Evolutionary conservation across 2,888 invertebrate genomes (phyloP), one percentile per base, ranked within the genome.

Genomic region (Drosophila paramelanica): DNA sequence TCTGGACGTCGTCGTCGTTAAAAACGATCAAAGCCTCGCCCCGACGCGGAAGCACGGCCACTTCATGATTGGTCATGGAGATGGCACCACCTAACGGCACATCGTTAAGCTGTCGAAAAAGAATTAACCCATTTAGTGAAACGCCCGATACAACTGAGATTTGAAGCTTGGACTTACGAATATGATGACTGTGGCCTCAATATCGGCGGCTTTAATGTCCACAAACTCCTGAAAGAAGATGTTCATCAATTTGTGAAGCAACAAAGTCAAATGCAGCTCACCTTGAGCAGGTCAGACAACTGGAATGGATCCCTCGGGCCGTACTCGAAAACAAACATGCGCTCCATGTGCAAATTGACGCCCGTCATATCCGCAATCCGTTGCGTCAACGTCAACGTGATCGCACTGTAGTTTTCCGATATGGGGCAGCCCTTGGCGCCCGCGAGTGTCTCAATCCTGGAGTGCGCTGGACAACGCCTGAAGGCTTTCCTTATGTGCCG

Each of bases 291-390:
- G 1, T 73, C 47, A 1, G 65, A 58, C 0, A 73, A 20, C 14
- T 42, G 36, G 23, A 77, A 66, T 0, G 62, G 14, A 11, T 67
- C 14, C 4, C 38, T 17, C 4, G 46, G 59, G 1, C 52, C 42
- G 23, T 79, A 81, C 27, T 65, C 60, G 8, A 81, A 4, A 2
- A 81, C 38, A 13, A 31, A 49, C 6, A 67, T 38, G 0, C 52
- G 46, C 0, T 62, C 17, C 41, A 27, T 58, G 0, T 39, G 10
- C 6, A 6, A 17, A 3, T 46, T 11, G 0, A 53, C 13, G 4
- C 49, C 76, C 1, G 77, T 52, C 82, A 85, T 81, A 20, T 81
- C 79, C 50, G 33, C 27, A 11, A 70, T 20, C 2, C 85, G 66
- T 1, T 17, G 10, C 1, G n/a, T 23, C 4, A 84, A 20, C 6